Evolutionary conservation across 2,113 vertebrate genomes (phyloP).

Genomic region (Raphicerus campestris): DNA sequence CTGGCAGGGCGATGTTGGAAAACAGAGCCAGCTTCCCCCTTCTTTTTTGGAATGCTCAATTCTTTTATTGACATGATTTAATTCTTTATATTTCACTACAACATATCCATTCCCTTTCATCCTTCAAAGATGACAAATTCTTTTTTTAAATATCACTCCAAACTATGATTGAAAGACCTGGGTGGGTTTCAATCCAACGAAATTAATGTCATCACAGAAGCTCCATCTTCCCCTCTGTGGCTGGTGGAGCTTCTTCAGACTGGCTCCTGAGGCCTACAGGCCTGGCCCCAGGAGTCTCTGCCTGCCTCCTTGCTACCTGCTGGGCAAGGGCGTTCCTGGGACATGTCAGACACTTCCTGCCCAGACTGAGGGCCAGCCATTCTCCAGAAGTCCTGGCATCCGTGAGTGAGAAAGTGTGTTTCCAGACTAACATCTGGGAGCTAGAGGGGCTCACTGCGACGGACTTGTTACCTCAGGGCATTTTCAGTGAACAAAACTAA

Average conservation of each 20-base stretch:
- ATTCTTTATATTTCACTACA: not conserved
- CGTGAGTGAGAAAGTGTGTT: not conserved
- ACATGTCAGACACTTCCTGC: slow-evolving; percentile 32
- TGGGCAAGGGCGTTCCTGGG: not conserved
- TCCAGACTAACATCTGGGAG: not conserved
- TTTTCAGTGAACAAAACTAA: slow-evolving; percentile 3
- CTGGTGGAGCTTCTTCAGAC: slow-evolving; percentile 8
- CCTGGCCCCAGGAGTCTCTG: not conserved
- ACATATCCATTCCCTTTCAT: not conserved
- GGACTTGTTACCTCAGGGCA: not conserved
- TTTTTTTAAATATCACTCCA: not conserved
- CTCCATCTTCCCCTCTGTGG: not conserved
- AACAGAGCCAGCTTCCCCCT: not conserved
- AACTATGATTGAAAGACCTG: not conserved
- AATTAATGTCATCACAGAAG: slow-evolving; percentile 5
- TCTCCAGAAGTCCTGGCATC: slow-evolving; percentile 21
- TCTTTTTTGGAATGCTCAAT: not conserved
- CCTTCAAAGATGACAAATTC: slow-evolving; percentile 1
- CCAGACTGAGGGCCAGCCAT: slow-evolving; percentile 16
- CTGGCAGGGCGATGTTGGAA: not conserved
- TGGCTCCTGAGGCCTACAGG: not conserved
- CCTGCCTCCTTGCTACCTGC: not conserved
- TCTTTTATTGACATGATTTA: not conserved
- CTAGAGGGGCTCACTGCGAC: not conserved
- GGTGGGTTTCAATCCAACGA: not conserved